Evolutionary conservation across 2,888 invertebrate species (phyloP), one percentile per base, ranked within the genome.

Genomic region (Pogonocherus hispidulus): DNA sequence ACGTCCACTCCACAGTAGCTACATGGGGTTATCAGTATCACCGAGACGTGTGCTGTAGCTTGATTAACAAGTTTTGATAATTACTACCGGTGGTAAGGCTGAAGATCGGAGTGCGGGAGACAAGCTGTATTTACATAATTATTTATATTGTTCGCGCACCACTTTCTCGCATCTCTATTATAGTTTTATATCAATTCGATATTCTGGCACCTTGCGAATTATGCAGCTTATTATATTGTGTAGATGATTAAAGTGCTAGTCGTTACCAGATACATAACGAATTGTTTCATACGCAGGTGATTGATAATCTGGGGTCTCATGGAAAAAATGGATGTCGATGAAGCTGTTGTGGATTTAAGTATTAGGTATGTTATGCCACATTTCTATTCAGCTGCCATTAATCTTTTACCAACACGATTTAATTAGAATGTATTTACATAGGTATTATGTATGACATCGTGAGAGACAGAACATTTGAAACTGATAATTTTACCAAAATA

Each of bases 331-430:
- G 95, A 95, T 86, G 91, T 94, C 84, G 94, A 95, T 87, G 94
- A 95, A 85, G 90, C 91, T 82, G 95, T 95, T 77, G 95, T 96
- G 81, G 95, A 96, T 89, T 90, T 96, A 81, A 95, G 95, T 87
- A 90, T 95, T 83, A 91, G 93, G 93, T 94, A 87, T 88, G 86
- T 72, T 41, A 3, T 41, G 16, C 32, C 16, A 41, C 16, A 41
- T 41, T 14, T 1, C 14, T n/a, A 41, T 52, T 52, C 16, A 18
- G 23, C 16, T 23, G 16, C 23, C 46, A 8, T 47, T n/a, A 51
- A n/a, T 51, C 22, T 51, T 14, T 23, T 51, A 14, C 23, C 20
- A 5, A 51, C 23, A 11, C 32, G 9, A 32, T 32, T 23, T 23
- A 14, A 51, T 51, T 5, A 51, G 23, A 22, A 9, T 9, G 3